Evolutionary conservation across 64 coral and sea anemone species (phyloP), one percentile per base, ranked within the genome.

Genomic region (Dendrophyllia cribrosa): DNA sequence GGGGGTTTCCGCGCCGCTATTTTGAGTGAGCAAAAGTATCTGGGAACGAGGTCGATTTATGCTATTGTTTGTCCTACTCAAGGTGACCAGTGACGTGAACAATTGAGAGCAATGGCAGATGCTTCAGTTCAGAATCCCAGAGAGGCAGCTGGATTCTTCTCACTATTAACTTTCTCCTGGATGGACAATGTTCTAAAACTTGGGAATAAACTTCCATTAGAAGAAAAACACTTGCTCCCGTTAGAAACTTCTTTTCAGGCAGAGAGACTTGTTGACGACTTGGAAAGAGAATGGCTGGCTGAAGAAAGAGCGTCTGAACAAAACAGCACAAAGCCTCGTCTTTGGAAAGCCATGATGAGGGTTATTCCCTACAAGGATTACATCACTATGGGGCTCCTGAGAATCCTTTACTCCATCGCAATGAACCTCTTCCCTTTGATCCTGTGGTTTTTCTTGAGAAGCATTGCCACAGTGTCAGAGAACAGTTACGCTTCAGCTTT

Each of bases 111-210:
- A 34, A 34, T 34, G 34, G 34, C 34, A 34, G 34, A 34, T 34
- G 2, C 34, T 34, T 34, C 34, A 34, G 34, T 34, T 34, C 34
- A 34, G 34, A 14, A 44, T 46, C 16, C 88, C 3, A 79, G 65
- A 90, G 88, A 68, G 20, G 48, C 63, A 52, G 88, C 88, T 24
- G 51, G 63, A 19, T 48, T 82, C 15, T 11, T 88, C 4, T 92
- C 94, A 9, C 22, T 70, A 7, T 55, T 96, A 14, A 92, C 68
- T 6, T 92, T 96, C 53, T 76, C 65, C 58, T 96, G 94, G 94
- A 76, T 96, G 49, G 74, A 72, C 17, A 68, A 65, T 43, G 4
- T 83, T 2, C 70, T 92, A 3, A 91, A 58, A 59, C 59, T 79
- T 7, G 94, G 94, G 1, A 80, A 25, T 59, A 72, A 96, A 26